phyloP scores from a whole-genome alignment of 2,113 vertebrate species.

The Corythaixoides concolor region DNA sequence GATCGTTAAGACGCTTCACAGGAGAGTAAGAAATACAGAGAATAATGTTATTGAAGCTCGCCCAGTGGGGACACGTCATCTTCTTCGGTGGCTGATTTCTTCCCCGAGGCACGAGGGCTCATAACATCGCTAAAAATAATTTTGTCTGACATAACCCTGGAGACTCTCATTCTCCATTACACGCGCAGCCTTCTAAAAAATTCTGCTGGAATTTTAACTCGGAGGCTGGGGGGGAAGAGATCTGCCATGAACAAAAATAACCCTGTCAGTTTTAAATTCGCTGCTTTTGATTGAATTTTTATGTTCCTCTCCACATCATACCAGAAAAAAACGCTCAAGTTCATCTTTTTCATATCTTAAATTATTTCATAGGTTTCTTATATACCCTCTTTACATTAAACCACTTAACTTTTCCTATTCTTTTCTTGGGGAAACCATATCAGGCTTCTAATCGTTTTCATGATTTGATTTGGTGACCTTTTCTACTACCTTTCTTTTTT shows the following conservation, averaged over 20 bases:
- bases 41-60: slow-evolving; percentile 34
- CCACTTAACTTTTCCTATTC: not conserved
- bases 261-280: not conserved
- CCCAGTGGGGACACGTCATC: slow-evolving; percentile 53
- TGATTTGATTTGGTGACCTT: not conserved
- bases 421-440: not conserved
- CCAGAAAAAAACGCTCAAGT: not conserved
- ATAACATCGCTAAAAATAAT: slow-evolving; percentile 52
- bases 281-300: not conserved
- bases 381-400: not conserved
- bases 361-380: not conserved
- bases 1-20: not conserved
- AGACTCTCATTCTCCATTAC: slow-evolving; percentile 27
- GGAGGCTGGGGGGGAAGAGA: not conserved
- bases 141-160: slow-evolving; percentile 57
- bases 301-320: not conserved
- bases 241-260: slow-evolving; percentile 20
- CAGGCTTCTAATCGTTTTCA: not conserved
- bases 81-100: slow-evolving; percentile 40
- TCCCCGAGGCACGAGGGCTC: slow-evolving; percentile 40
- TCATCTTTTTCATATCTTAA: not conserved
- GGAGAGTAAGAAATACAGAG: not conserved
- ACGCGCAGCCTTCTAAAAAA: slow-evolving; percentile 8
- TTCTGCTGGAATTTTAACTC: slow-evolving; percentile 10
- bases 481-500: not conserved